phyloP scores from a whole-genome alignment of 2,797 vertebrate genomes.

The Coccyzus lansbergi region DNA sequence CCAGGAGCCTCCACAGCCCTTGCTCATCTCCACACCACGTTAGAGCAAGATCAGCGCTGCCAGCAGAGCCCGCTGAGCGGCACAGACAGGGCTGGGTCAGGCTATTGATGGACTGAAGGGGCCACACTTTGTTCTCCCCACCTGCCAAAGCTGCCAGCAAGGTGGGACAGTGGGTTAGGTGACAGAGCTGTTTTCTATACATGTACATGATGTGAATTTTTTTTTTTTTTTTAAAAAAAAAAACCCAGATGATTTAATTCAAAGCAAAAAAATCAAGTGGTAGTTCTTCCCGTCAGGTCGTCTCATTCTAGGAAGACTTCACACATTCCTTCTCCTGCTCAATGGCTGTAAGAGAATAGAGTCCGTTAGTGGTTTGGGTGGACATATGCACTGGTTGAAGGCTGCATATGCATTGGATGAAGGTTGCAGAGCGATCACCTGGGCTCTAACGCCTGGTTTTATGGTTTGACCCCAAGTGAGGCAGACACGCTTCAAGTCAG shows the following conservation, averaged over 20 bases:
- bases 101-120: neutral
- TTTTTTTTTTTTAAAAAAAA: too few relatives aligned
- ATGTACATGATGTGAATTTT: neutral
- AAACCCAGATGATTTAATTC: slow-evolving; percentile 15
- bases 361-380: neutral
- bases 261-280: slow-evolving; percentile 12
- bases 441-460: neutral
- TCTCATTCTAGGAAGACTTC: slow-evolving; percentile 69
- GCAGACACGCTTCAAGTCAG: too few relatives aligned
- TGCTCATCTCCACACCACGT: neutral
- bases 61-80: neutral
- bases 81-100: neutral
- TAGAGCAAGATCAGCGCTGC: neutral
- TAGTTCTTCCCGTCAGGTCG: slow-evolving; percentile 6
- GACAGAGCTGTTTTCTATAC: slow-evolving; percentile 14
- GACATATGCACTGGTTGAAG: neutral
- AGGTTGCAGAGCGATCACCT: neutral
- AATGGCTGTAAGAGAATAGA: slow-evolving; percentile 63
- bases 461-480: rapidly evolving
- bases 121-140: neutral
- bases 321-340: slow-evolving; percentile 73
- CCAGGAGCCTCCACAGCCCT: neutral
- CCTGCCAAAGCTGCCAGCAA: neutral
- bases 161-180: neutral
- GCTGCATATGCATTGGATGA: neutral